Conservation (phyloP, 2,888 invertebrate genomes). For the Perizoma affinitatum region DNA sequence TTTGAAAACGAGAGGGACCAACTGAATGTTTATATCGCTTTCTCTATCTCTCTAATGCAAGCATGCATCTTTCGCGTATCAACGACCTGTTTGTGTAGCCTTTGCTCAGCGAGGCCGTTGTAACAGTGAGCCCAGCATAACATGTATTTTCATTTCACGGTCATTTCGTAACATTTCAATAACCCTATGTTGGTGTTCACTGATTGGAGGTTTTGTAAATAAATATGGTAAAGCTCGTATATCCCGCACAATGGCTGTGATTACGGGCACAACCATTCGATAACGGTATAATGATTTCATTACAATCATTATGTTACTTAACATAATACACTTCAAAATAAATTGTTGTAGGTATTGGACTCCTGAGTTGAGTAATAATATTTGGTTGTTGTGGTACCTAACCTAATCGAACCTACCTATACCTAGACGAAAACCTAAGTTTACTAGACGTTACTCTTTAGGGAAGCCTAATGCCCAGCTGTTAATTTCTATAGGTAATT, state of each 20-base stretch:
- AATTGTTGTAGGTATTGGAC: neutral
- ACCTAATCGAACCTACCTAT: neutral
- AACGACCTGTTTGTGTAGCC: conserved; percentile 75
- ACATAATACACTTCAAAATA: conserved; percentile 3
- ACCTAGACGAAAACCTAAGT: neutral
- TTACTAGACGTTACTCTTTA: neutral
- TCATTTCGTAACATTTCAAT: conserved; percentile 76
- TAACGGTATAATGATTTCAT: conserved; percentile 40
- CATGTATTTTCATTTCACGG: conserved; percentile 77
- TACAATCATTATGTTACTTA: conserved; percentile 26
- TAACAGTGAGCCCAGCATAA: conserved; percentile 62
- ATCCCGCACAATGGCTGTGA: conserved; percentile 46
- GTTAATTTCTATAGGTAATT: too few relatives aligned
- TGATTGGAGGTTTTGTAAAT: conserved; percentile 58
- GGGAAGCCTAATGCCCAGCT: too few relatives aligned
- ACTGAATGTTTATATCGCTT: conserved; percentile 68
- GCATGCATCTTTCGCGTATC: conserved; percentile 67
- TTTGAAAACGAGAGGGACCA: conserved; percentile 53
- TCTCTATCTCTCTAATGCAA: conserved; percentile 65
- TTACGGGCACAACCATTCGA: conserved; percentile 39
- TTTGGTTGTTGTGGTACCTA: neutral
- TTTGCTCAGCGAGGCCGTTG: conserved; percentile 64
- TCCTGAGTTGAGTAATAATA: too few relatives aligned
- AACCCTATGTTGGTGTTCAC: conserved; percentile 54
- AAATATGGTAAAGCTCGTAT: conserved; percentile 47